Base-by-base conservation (phyloP, 1,140 invertebrate genomes). In the Ips typographus region DNA sequence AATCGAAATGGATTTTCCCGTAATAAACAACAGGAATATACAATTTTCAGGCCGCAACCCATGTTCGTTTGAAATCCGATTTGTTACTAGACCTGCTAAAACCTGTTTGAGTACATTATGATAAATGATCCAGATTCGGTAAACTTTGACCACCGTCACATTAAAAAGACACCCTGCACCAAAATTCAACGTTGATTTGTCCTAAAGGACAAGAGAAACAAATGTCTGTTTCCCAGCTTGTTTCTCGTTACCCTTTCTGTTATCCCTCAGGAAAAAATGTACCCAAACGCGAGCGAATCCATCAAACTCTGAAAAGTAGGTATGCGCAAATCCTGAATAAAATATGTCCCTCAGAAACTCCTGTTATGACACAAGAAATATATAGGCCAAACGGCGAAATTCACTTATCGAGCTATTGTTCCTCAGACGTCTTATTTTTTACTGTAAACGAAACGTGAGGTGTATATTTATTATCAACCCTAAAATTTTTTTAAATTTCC, bases 231-330 rank as follows among this genome's bases (percentile, higher is more conserved):
- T 22, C 22, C 22, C 52, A 4, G 37, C 6, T 55, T 55, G 8
- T 55, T 2, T 37, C 5, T 22, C 43, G 44, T 61, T 61, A 49
- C 59, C 59, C 22, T 61, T 61, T 47, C 59, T 47, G 59, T 49
- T 44, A 49, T 61, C 59, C 59, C 41, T 3, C 6, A 61, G 44
- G 59, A 61, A 61, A 61, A 61, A 47, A 47, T 61, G 37, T 61
- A n/a, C 22, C 42, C 59, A 61, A 61, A 61, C 47, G 43, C 43
- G 6, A 40, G 37, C 43, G 39, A 43, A 61, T 61, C 59, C 59
- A 61, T 59, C 57, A 59, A 59, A 59, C 57, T 59, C 57, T 59
- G 43, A 7, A 37, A 37, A 61, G 57, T 37, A 61, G 47, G 22
- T 22, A 22, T 22, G 59, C 42, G 43, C 38, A 49, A 61, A 61